Base-by-base conservation (phyloP, 2,797 vertebrate genomes). In the Melopsittacus undulatus region DNA sequence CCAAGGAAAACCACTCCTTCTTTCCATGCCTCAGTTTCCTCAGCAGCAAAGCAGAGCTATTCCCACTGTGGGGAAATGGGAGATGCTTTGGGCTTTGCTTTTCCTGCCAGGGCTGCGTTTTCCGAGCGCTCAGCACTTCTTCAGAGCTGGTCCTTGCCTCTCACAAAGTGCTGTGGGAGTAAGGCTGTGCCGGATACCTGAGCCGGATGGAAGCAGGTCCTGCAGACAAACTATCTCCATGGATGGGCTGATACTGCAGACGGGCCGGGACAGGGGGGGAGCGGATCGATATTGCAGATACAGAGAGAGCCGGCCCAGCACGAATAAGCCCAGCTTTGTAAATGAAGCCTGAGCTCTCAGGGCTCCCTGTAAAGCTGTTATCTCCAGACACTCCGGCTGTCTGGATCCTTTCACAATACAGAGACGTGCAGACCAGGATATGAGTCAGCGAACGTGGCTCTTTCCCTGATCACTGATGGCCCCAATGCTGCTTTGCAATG, bases 361-460 rank as follows among this genome's bases (percentile, higher is more conserved):
- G 81, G 91, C 94, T 94, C 89, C 85, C 78, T 45, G 93, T 38
- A 81, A 76, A 72, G 83, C 90, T 52, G 57, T 94, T 96, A 94
- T 96, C 92, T 95, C 94, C 93, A 96, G 96, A 90, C 92, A 94
- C 85, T 90, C 78, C 4, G 96, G 69, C 94, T 93, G 93, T 85
- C 94, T 95, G 95, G 81, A 84, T 92, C 57, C 85, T 91, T 92
- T 94, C 93, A 92, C 95, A 95, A 93, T 73, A 45, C 96, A 96
- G 80, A 97, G 96, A 91, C 83, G 5, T 90, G 74, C 87, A 30
- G 89, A 83, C 83, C 95, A 94, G 95, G 96, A 93, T 83, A 95
- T 95, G 96, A 97, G 95, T 95, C 97, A 96, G 97, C 94, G 85
- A 52, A n/a, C 89, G 18, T 69, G 45, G 89, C 92, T 92, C 87